phyloP scores from a whole-genome alignment of 2,113 vertebrate species.

The Conger conger region DNA sequence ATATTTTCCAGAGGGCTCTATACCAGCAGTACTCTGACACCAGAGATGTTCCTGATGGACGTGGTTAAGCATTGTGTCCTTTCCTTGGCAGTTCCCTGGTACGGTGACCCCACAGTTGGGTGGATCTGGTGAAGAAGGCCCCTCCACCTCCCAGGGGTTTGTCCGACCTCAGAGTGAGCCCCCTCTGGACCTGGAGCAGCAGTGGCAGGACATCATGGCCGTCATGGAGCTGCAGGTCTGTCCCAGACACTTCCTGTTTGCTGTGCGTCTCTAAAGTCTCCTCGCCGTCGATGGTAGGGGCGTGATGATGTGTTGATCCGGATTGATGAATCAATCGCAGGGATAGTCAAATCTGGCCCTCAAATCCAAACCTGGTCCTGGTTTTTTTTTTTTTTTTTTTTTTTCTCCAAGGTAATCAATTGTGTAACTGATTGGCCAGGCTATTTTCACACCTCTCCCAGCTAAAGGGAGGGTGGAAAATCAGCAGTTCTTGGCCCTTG shows the following conservation, averaged over 20 bases:
- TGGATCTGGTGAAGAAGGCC: conserved; percentile 71
- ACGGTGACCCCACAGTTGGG: conserved; percentile 75
- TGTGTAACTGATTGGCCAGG: no score
- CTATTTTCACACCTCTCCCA: no score
- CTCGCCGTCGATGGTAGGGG: not conserved
- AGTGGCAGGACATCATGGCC: conserved; percentile 99
- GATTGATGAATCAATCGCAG: no score
- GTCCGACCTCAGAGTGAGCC: conserved; percentile 72
- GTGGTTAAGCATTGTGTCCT: not conserved
- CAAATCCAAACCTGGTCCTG: no score
- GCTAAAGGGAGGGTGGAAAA: no score
- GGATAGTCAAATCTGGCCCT: no score
- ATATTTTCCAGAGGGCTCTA: not conserved
- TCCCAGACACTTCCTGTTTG: not conserved
- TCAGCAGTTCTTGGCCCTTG: no score
- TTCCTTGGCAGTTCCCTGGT: conserved; percentile 76
- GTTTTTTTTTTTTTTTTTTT: no score
- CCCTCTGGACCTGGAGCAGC: conserved; percentile 93
- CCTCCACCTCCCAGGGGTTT: conserved; percentile 72
- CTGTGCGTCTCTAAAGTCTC: not conserved
- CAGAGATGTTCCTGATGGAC: not conserved
- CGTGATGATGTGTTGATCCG: no score
- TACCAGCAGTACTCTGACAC: not conserved
- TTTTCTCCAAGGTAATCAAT: no score
- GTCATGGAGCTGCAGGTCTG: conserved; percentile 96